Evolutionary conservation across 2,888 invertebrate genomes (phyloP), one percentile per base, ranked within the genome.

Genomic region (Pyrocoelia pectoralis): DNA sequence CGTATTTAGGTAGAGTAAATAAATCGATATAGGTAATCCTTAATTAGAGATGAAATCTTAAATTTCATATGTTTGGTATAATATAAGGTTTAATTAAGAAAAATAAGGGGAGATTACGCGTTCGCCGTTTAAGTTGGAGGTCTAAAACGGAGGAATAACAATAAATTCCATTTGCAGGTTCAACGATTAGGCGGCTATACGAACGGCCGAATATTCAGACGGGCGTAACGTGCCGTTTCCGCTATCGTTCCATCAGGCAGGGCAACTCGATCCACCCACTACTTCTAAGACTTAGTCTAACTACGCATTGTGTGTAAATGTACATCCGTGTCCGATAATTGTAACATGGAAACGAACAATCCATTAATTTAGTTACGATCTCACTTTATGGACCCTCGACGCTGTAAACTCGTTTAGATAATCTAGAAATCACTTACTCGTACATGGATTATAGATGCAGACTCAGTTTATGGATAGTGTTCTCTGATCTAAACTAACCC

Each of bases 251-350:
- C 56, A 60, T 65, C 56, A 52, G 52, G 15, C 43, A 59, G 59
- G 55, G 55, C 60, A 59, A 49, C 63, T 18, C 46, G 61, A 61
- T 65, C 65, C 65, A 65, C 65, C 65, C 65, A 65, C 65, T 61
- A 61, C 61, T 58, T 65, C 61, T 55, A 65, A 65, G 65, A 65
- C 61, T 57, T 56, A 53, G 53, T 61, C 61, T 74, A 75, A 75
- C 73, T 74, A 75, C 74, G 75, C 76, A 80, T 79, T 79, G 78
- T 79, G 77, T 79, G 79, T 77, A 78, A 80, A 79, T 78, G 74
- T 70, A 76, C 77, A 76, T 79, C 77, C 78, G 75, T 75, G 75
- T 78, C 77, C 76, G 75, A 78, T 79, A 79, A 78, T 77, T 78
- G 77, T 77, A 76, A 77, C 77, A 76, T 73, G 72, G 71, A 73